Evolutionary conservation across 2,797 vertebrate genomes (phyloP), one percentile per base, ranked within the genome.

Genomic region (Galago senegalensis): DNA sequence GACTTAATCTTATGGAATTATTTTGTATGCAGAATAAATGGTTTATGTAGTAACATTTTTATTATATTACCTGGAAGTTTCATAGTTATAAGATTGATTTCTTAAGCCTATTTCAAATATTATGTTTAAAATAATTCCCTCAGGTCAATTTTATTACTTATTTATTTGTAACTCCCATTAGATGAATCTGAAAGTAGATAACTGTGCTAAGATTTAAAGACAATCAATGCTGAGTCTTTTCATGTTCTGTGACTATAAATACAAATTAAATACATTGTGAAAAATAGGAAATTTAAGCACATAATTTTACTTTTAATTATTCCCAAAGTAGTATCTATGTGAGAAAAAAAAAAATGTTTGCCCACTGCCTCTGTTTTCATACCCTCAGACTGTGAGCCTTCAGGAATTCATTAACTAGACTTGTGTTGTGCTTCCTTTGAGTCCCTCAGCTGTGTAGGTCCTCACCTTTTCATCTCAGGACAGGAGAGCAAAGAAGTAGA

Each of bases 251-350:
- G 49, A 80, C 63, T 67, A 58, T 67, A 93, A 82, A 61, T 81
- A 53, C 10, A 76, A 80, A 89, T 76, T 81, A 53, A 73, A 73
- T 49, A 27, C 13, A 69, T 0, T 61, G n/a, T 67, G 1, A 8
- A 53, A 53, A 49, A 46, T 81, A n/a, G 3, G 80, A 63, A 61
- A 81, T 56, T 60, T 85, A 80, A 13, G 37, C 27, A 53, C 4
- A 23, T 69, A 79, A 88, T 56, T 89, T 56, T 23, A 89, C 76
- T 94, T 67, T 82, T 93, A 70, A 31, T 89, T 94, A 60, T 89
- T 89, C 37, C 14, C 76, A 82, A 89, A 89, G 27, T 31, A 92
- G 70, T 43, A 81, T 6, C 23, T 65, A 20, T n/a, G 18, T 40
- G 58, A 79, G 63, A 6, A 13, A 20, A 87, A 81, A 81, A 34